Conservation (phyloP, 1,140 invertebrate genomes). For the Lucilia cuprina region DNA sequence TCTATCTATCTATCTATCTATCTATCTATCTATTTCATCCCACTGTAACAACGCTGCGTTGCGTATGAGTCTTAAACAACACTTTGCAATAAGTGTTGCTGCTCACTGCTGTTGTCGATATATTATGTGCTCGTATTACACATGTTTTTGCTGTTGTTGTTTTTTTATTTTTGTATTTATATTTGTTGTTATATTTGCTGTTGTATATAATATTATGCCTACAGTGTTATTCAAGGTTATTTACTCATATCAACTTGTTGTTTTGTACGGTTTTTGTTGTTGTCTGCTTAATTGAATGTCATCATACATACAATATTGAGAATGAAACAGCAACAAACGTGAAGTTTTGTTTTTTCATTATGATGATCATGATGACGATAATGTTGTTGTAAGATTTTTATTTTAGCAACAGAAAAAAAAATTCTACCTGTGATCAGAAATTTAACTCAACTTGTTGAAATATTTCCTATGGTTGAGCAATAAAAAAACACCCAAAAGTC, state of each 20-base stretch:
- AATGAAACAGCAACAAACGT: neutral
- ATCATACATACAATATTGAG: neutral
- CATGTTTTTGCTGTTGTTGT: neutral
- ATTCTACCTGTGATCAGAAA: conserved; percentile 14
- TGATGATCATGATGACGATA: neutral
- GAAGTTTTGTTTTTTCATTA: neutral
- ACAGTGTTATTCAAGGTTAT: conserved; percentile 8
- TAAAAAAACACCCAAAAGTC: neutral
- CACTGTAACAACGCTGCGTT: no score
- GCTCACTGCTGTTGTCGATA: neutral
- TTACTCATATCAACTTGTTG: neutral
- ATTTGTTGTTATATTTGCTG: neutral
- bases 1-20: no score
- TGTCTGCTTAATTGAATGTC: conserved; percentile 1
- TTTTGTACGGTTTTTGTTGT: neutral
- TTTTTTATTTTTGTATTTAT: neutral
- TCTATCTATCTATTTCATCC: no score
- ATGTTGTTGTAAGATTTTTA: neutral
- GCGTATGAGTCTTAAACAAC: no score
- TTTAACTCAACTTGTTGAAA: neutral
- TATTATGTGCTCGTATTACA: conserved; percentile 3
- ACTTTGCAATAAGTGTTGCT: no score
- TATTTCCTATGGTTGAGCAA: neutral
- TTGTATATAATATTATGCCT: neutral
- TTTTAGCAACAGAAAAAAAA: neutral